Evolutionary conservation across 2,888 invertebrate genomes (phyloP).

Genomic region (Fabriciana adippe): DNA sequence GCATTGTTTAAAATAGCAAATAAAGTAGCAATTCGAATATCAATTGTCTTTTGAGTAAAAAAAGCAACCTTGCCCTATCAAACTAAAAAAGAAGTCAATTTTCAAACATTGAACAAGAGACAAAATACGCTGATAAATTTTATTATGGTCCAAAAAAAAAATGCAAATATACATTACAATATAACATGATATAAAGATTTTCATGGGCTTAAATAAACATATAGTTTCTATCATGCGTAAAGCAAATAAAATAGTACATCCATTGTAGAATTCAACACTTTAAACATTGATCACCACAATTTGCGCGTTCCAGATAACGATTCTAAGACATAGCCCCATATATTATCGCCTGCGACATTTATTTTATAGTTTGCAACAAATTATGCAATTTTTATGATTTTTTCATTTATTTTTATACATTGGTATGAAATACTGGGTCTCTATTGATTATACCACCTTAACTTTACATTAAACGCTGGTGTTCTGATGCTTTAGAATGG

Average conservation of each 20-base stretch:
- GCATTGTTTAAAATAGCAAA: neutral
- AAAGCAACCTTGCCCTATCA: conserved; percentile 15
- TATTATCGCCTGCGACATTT: conserved; percentile 37
- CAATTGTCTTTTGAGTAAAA: neutral
- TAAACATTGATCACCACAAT: conserved; percentile 16
- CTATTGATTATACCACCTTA: conserved; percentile 40
- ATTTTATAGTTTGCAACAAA: conserved; percentile 15
- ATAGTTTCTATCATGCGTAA: conserved; percentile 22
- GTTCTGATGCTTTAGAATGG: conserved; percentile 47
- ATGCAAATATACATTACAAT: conserved; percentile 21
- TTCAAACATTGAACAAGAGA: conserved; percentile 13
- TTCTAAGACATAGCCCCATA: conserved; percentile 30
- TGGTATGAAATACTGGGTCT: conserved; percentile 43
- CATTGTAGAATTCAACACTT: conserved; percentile 31
- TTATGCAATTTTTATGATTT: conserved; percentile 24
- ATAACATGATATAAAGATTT: conserved; percentile 19
- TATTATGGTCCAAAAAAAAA: conserved; percentile 22
- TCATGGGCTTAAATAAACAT: conserved; percentile 10
- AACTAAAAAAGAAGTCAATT: conserved; percentile 2
- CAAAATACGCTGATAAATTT: conserved; percentile 13
- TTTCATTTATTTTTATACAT: conserved; percentile 21
- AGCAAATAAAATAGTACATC: conserved; percentile 26
- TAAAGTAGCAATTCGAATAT: conserved; percentile 1
- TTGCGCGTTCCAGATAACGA: conserved; percentile 17
- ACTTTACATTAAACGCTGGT: conserved; percentile 43